Percentiles rank a stretch among this genome's conserved stretches.
Conservation (phyloP, 2,797 vertebrate species). For the Pristis pectinata region DNA sequence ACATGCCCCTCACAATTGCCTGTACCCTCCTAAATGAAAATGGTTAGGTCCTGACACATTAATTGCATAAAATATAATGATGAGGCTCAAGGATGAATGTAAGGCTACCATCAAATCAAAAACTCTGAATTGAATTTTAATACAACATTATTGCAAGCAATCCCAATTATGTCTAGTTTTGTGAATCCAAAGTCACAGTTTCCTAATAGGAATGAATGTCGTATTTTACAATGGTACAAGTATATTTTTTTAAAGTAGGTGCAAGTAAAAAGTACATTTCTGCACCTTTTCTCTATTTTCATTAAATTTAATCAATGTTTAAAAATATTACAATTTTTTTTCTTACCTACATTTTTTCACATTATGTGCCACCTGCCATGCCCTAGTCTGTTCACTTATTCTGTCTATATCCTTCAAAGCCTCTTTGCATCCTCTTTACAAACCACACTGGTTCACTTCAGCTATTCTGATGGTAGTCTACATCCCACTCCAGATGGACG, state of each 20-base stretch:
- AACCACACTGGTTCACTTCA: too few relatives aligned
- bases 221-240: neutral
- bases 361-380: too few relatives aligned
- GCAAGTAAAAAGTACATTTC: neutral
- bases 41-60: neutral
- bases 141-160: neutral
- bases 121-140: neutral
- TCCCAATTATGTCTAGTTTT: neutral
- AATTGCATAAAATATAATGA: neutral
- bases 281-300: neutral
- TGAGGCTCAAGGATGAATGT: neutral
- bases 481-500: too few relatives aligned
- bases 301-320: neutral
- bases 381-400: too few relatives aligned
- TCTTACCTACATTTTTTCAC: too few relatives aligned
- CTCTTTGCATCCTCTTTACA: too few relatives aligned
- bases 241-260: neutral
- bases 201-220: neutral
- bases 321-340: too few relatives aligned
- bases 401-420: too few relatives aligned
- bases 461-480: too few relatives aligned
- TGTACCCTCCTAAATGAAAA: neutral
- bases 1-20: neutral
- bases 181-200: neutral
- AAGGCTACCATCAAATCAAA: neutral